Conservation (phyloP, 1,140 invertebrate species). For the Caerostris darwini region DNA sequence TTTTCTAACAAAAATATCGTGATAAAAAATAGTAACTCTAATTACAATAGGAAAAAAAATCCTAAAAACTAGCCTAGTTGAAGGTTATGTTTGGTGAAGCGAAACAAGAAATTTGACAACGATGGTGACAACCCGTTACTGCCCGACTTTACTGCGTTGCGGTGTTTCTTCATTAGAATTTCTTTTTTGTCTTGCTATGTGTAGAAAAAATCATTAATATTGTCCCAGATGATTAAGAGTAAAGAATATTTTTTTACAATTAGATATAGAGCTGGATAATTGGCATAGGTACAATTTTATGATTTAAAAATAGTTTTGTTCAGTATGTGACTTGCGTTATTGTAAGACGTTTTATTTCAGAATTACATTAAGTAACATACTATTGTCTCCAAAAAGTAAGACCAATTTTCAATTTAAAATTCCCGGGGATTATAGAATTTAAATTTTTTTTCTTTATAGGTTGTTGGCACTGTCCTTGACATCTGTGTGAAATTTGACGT, state of each 20-base stretch:
- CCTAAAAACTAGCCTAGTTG: background rate
- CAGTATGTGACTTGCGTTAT: too few relatives aligned
- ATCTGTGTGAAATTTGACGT: too few relatives aligned
- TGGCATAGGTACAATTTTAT: background rate
- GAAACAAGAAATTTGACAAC: background rate
- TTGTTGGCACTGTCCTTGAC: too few relatives aligned
- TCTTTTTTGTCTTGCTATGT: background rate
- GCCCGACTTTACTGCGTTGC: background rate
- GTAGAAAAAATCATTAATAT: background rate
- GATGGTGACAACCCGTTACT: conserved; percentile 9
- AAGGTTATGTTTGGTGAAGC: conserved; percentile 25
- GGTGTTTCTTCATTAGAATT: conserved; percentile 23
- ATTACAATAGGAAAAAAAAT: conserved; percentile 15
- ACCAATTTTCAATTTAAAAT: too few relatives aligned
- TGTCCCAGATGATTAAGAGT: background rate
- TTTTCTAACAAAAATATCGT: background rate
- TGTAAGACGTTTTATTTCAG: too few relatives aligned
- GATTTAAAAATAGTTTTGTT: too few relatives aligned
- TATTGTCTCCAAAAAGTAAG: too few relatives aligned
- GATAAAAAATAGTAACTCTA: background rate
- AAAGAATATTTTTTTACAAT: background rate
- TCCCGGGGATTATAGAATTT: too few relatives aligned
- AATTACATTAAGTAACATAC: too few relatives aligned
- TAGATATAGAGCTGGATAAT: background rate
- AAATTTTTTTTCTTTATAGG: too few relatives aligned